These are phyloP conservation scores for Chymomyza caudatula DNA, from an alignment of 2,888 invertebrate species.

Conservation along the genomic window DNA sequence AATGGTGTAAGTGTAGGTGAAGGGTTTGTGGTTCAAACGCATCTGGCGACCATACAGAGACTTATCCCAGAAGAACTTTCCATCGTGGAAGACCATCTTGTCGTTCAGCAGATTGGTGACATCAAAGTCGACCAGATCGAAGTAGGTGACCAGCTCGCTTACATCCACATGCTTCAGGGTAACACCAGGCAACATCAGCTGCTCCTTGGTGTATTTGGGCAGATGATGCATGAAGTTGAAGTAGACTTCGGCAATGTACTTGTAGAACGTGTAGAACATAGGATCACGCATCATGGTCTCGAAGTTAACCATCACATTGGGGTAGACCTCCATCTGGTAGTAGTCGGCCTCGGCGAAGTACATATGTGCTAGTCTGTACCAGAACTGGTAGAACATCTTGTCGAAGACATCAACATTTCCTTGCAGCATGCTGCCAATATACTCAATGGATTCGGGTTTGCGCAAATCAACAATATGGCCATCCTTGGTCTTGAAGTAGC, in stretches of 20 bases:
- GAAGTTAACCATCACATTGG: slow-evolving; percentile 84
- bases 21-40: slow-evolving; percentile 85
- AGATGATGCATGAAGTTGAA: slow-evolving; percentile 81
- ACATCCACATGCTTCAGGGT: slow-evolving; percentile 82
- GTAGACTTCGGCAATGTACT: slow-evolving; percentile 82
- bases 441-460: slow-evolving; percentile 79
- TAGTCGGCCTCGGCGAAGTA: slow-evolving; percentile 58
- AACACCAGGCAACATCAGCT: slow-evolving; percentile 82
- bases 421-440: slow-evolving; percentile 81
- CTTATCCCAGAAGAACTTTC: slow-evolving; percentile 77
- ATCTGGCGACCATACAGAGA: slow-evolving; percentile 81
- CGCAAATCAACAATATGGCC: slow-evolving; percentile 69
- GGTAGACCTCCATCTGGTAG: slow-evolving; percentile 42
- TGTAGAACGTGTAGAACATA: slow-evolving; percentile 84
- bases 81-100: slow-evolving; percentile 71
- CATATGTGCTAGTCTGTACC: slow-evolving; percentile 61
- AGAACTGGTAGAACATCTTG: slow-evolving; percentile 70
- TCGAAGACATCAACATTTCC: slow-evolving; percentile 78
- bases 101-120: slow-evolving; percentile 78
- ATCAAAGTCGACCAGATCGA: slow-evolving; percentile 83
- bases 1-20: slow-evolving; percentile 81
- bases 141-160: slow-evolving; percentile 84
- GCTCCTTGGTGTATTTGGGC: slow-evolving; percentile 81
- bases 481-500: slow-evolving; percentile 74
- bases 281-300: slow-evolving; percentile 86